phyloP scores from a whole-genome alignment of 35 echinoderm and acorn worm genomes.

The Diadema setosum region DNA sequence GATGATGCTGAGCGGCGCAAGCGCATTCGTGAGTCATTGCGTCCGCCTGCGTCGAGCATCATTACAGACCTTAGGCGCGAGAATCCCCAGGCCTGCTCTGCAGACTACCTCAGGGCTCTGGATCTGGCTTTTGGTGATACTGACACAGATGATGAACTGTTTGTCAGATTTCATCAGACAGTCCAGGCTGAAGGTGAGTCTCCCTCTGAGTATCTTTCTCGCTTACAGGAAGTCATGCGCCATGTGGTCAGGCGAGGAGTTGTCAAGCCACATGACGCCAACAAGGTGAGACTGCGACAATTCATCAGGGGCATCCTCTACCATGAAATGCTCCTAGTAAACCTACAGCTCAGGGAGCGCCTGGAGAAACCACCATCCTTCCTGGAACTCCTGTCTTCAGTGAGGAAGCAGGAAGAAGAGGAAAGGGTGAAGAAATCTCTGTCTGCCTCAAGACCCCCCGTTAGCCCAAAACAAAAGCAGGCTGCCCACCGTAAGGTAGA shows the following conservation, averaged over 20 bases:
- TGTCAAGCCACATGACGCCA: background rate
- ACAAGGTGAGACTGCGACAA: background rate
- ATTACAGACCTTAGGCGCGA: constrained; percentile 49
- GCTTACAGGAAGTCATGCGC: constrained; percentile 16
- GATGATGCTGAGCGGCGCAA: constrained; percentile 31
- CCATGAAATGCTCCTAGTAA: constrained; percentile 58
- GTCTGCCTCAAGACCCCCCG: background rate
- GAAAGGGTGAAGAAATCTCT: background rate
- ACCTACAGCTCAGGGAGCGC: constrained; percentile 45
- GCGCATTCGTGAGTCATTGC: constrained; percentile 41
- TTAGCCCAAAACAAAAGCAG: background rate
- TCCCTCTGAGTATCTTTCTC: background rate
- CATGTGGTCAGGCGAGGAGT: constrained; percentile 1
- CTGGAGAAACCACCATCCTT: constrained; percentile 16
- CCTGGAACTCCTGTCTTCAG: background rate
- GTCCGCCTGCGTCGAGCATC: constrained; percentile 22
- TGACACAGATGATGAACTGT: constrained; percentile 35
- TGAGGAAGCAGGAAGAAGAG: constrained; percentile 38
- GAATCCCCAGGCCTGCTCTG: constrained; percentile 13
- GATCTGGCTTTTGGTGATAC: constrained; percentile 45
- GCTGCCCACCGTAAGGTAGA: background rate
- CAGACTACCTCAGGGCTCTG: constrained; percentile 40
- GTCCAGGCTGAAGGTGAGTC: constrained; percentile 25
- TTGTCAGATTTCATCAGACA: constrained; percentile 13
- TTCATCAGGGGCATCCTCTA: constrained; percentile 52